These are phyloP conservation scores for Cebidichthys violaceus DNA, from an alignment of 2,113 vertebrate genomes.

Conservation along the genomic window DNA sequence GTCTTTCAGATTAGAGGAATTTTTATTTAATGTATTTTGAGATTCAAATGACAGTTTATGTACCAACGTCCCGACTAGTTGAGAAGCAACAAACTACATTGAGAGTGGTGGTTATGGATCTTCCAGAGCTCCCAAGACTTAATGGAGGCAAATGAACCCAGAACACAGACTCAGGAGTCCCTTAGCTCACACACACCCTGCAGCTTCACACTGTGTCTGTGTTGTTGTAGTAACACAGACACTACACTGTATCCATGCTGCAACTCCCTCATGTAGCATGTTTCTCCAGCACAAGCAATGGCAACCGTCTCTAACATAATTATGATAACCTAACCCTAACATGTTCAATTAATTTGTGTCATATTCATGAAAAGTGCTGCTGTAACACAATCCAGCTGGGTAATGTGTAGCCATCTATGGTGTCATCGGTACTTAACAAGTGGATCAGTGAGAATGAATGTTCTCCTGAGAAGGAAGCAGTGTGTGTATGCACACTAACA, in stretches of 20 bases:
- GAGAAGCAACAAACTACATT: neutral
- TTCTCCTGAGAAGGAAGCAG: conserved; percentile 20
- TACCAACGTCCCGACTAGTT: neutral
- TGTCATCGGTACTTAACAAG: conserved; percentile 57
- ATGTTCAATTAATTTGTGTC: neutral
- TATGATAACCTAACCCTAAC: no score
- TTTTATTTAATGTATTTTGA: neutral
- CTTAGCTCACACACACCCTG: neutral
- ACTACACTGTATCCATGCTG: conserved; percentile 13
- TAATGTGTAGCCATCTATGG: conserved; percentile 35
- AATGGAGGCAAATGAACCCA: conserved; percentile 81
- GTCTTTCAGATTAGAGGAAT: neutral
- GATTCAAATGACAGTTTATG: neutral
- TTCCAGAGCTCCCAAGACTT: no score
- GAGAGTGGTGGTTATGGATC: neutral
- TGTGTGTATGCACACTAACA: neutral
- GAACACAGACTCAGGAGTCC: conserved; percentile 4
- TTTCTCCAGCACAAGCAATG: neutral
- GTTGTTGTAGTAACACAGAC: conserved; percentile 32
- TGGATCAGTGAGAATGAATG: conserved; percentile 33
- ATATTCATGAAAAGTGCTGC: conserved; percentile 5
- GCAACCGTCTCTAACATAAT: neutral
- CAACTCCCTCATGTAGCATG: conserved; percentile 14
- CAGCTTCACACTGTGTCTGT: conserved; percentile 30
- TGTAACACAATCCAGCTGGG: conserved; percentile 12